A percentile compares a stretch with the other conserved stretches of the same genome.
Conservation (phyloP, 2,797 vertebrate species). For the Tragopan temminckii region DNA sequence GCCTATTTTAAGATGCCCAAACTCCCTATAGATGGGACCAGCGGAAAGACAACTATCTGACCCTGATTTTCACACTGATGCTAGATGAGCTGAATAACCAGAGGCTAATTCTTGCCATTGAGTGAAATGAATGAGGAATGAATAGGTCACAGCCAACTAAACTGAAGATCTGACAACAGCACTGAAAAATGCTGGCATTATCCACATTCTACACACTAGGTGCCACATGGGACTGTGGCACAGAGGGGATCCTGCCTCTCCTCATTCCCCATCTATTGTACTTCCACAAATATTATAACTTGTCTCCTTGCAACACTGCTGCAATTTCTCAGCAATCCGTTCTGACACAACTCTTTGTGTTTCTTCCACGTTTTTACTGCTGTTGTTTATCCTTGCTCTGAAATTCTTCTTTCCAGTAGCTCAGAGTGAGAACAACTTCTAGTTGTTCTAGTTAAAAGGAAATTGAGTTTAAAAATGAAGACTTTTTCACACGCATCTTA, state of each 20-base stretch:
- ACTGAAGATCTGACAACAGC: background rate
- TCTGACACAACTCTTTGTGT: background rate
- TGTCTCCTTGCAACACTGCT: background rate
- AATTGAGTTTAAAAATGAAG: background rate
- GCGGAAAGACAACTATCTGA: background rate
- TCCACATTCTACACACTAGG: background rate
- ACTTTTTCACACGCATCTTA: background rate
- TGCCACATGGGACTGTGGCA: background rate
- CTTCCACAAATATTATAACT: background rate
- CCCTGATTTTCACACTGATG: background rate
- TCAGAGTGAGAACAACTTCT: background rate
- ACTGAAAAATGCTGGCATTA: background rate
- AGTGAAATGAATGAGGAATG: background rate
- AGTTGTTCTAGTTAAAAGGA: background rate
- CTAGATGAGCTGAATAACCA: accelerated
- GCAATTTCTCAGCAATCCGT: background rate
- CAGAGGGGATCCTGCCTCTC: background rate
- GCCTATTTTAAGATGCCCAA: background rate
- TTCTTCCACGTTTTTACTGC: background rate
- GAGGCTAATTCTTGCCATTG: background rate
- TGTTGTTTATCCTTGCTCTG: background rate
- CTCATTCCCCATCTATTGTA: background rate
- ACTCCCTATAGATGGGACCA: background rate
- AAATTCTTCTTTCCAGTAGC: background rate
- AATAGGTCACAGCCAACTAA: background rate